Evolutionary conservation across 2,113 vertebrate species (phyloP).

Genomic region (Heterotilapia buettikoferi): DNA sequence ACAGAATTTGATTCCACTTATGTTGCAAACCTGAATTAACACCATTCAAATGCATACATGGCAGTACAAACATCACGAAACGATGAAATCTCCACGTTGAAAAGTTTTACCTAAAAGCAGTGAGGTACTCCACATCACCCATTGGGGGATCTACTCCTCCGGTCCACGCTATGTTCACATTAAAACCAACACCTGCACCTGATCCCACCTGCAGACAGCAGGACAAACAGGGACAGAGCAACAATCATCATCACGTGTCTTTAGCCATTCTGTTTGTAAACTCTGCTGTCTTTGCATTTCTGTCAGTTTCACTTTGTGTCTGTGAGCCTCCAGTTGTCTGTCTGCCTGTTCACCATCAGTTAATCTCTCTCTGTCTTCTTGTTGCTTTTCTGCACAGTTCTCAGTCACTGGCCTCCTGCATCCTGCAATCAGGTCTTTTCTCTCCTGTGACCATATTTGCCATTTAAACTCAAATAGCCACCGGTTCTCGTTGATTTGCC

Average conservation of each 20-base stretch:
- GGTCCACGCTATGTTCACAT: conserved; percentile 65
- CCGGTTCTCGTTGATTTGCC: neutral
- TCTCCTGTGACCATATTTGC: neutral
- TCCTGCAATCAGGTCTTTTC: neutral
- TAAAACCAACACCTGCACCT: conserved; percentile 59
- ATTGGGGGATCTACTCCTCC: conserved; percentile 66
- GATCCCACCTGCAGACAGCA: conserved; percentile 54
- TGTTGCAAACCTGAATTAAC: neutral
- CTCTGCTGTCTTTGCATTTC: neutral
- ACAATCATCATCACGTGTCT: neutral
- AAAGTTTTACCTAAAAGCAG: conserved; percentile 52
- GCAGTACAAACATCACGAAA: neutral
- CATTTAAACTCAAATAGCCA: neutral
- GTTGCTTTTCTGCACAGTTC: neutral
- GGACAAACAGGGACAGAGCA: neutral
- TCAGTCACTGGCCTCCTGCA: neutral
- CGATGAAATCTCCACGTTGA: neutral
- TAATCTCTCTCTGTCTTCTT: neutral
- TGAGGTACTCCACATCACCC: conserved; percentile 66
- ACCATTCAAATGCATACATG: rapidly evolving
- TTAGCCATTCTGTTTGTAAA: neutral
- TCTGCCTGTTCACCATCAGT: neutral
- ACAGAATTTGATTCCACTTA: neutral
- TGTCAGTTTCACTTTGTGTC: neutral
- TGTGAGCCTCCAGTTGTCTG: neutral